Conservation (phyloP, 2,888 invertebrate species). For the Caenorhabditis sp. region DNA sequence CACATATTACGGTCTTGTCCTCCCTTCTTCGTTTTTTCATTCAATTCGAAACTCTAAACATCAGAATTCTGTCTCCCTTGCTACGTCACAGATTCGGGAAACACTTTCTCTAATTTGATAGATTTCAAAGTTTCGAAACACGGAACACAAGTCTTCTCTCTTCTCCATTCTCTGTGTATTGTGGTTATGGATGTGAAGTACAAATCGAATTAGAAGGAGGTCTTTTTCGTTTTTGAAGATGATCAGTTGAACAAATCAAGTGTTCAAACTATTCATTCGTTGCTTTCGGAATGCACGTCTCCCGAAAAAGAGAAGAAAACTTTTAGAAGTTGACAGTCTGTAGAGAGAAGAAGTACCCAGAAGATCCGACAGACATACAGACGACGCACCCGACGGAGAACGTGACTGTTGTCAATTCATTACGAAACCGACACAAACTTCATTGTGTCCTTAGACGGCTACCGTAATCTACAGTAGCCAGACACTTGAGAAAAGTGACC, state of each 20-base stretch:
- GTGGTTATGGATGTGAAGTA: conserved; percentile 39
- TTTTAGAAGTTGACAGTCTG: conserved; percentile 41
- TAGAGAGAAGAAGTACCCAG: conserved; percentile 2
- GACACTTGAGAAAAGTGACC: conserved; percentile 14
- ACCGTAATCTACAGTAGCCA: conserved; percentile 7
- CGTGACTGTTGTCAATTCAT: conserved; percentile 42
- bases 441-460: conserved; percentile 13
- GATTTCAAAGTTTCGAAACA: conserved; percentile 42
- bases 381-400: conserved; percentile 3
- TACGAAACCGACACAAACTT: conserved; percentile 28
- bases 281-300: conserved; percentile 33
- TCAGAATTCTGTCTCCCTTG: conserved; percentile 21
- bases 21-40: conserved; percentile 8
- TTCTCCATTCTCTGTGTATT: conserved; percentile 33
- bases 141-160: conserved; percentile 24
- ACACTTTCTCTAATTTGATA: conserved; percentile 33
- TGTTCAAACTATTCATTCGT: conserved; percentile 47
- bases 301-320: not conserved
- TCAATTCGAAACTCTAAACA: conserved; percentile 38
- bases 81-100: not conserved
- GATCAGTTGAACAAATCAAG: conserved; percentile 60
- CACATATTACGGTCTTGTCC: conserved; percentile 49
- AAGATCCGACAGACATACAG: conserved; percentile 35
- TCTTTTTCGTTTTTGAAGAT: conserved; percentile 13
- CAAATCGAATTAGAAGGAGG: conserved; percentile 50